phyloP scores from a whole-genome alignment of 2,888 invertebrate species.

The Dasysyrphus tricinctus region DNA sequence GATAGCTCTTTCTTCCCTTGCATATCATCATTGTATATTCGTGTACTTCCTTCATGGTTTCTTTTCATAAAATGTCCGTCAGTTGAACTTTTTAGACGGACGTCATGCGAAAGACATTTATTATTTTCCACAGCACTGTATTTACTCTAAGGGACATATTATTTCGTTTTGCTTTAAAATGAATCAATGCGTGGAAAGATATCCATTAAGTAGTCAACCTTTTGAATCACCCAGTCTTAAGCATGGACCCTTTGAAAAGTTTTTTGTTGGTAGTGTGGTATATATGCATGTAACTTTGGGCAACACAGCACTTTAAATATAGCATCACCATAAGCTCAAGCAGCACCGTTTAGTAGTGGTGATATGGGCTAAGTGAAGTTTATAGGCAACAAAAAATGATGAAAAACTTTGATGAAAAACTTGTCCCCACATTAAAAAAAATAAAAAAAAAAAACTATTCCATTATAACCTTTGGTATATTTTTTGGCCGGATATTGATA shows the following conservation, averaged over 20 bases:
- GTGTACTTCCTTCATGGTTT: too few relatives aligned
- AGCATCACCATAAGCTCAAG: conserved; percentile 21
- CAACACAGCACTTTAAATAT: conserved; percentile 48
- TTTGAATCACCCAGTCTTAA: conserved; percentile 48
- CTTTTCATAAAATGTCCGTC: too few relatives aligned
- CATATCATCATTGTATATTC: too few relatives aligned
- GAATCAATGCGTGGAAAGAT: conserved; percentile 6
- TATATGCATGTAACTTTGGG: background rate
- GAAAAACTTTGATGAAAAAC: conserved; percentile 36
- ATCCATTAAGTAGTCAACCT: conserved; percentile 68
- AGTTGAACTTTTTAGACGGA: too few relatives aligned
- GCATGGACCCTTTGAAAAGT: conserved; percentile 60
- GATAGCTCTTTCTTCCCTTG: too few relatives aligned
- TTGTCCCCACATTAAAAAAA: background rate
- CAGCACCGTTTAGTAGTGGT: background rate
- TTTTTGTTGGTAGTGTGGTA: conserved; percentile 36
- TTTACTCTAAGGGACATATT: background rate
- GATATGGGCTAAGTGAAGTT: background rate
- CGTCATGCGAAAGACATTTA: too few relatives aligned
- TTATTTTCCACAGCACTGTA: background rate
- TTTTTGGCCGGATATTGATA: conserved; percentile 60
- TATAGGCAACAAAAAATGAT: conserved; percentile 13
- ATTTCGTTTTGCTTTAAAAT: conserved; percentile 10
- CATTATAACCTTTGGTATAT: conserved; percentile 62
- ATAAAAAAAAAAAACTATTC: conserved; percentile 61